phyloP scores from a whole-genome alignment of 2,888 invertebrate species.

The Trissolcus brochymenae region DNA sequence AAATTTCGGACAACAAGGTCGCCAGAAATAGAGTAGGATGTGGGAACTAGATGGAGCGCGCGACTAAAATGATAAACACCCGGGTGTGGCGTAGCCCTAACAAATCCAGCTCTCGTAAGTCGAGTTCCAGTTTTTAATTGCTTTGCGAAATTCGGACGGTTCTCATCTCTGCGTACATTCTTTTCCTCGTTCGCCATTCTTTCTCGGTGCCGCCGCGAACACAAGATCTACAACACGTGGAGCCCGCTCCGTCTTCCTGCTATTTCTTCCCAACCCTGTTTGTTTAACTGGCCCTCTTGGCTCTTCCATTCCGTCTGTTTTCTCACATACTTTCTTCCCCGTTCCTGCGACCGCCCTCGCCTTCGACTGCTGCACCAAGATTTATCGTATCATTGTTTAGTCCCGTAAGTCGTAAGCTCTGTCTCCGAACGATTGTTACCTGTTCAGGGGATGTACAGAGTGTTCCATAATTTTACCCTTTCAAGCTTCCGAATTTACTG shows the following conservation, averaged over 20 bases:
- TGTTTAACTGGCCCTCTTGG: constrained; percentile 54
- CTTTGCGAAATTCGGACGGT: constrained; percentile 53
- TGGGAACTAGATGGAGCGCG: constrained; percentile 60
- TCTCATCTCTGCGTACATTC: constrained; percentile 49
- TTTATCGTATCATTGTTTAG: constrained; percentile 74
- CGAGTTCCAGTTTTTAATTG: constrained; percentile 60
- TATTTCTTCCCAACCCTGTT: constrained; percentile 60
- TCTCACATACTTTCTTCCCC: constrained; percentile 60
- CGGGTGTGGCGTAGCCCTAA: constrained; percentile 67
- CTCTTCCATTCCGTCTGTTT: constrained; percentile 53
- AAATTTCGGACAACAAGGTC: constrained; percentile 50
- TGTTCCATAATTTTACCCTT: constrained; percentile 58
- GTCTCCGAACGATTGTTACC: constrained; percentile 64
- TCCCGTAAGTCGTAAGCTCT: constrained; percentile 65
- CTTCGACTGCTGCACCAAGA: constrained; percentile 60
- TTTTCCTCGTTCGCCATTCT: constrained; percentile 52
- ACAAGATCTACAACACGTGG: constrained; percentile 56
- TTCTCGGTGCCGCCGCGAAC: constrained; percentile 50
- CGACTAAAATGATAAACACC: constrained; percentile 72
- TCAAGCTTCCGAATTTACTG: constrained; percentile 53
- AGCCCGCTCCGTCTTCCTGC: constrained; percentile 60
- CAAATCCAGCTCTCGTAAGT: constrained; percentile 70
- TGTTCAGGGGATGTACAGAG: constrained; percentile 53
- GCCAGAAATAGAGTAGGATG: constrained; percentile 44
- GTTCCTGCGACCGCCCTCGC: constrained; percentile 35